Percentiles rank a stretch among this genome's conserved stretches.
Evolutionary conservation across 2,888 invertebrate species (phyloP).

Genomic region (Synergus gifuensis): DNA sequence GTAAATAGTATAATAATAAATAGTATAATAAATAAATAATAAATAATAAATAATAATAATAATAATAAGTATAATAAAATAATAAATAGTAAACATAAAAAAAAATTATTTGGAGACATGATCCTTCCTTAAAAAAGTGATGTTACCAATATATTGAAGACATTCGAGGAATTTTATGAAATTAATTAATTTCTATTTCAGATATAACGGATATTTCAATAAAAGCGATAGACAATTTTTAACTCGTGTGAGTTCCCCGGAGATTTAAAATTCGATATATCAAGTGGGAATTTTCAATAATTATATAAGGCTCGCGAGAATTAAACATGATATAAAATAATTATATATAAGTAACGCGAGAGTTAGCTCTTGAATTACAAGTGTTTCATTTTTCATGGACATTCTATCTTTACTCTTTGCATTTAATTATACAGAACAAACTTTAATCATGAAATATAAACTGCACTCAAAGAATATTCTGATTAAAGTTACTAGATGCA

Average conservation of each 20-base stretch:
- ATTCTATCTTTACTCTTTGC: background rate
- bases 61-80: too few species aligned
- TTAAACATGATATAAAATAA: too few species aligned
- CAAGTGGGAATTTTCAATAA: conserved; percentile 6
- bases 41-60: too few species aligned
- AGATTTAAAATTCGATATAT: conserved; percentile 8
- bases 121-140: too few species aligned
- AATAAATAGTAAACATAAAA: too few species aligned
- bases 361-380: background rate
- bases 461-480: too few species aligned
- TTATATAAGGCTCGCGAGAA: background rate
- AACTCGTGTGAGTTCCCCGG: conserved; percentile 4
- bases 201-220: background rate
- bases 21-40: too few species aligned
- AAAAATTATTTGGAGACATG: too few species aligned
- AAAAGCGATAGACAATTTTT: conserved; percentile 13
- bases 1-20: too few species aligned
- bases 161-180: too few species aligned
- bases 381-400: conserved; percentile 17
- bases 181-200: background rate
- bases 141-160: too few species aligned
- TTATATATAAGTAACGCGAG: background rate
- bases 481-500: too few species aligned
- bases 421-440: background rate
- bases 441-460: background rate